Conservation (phyloP, 1,140 invertebrate species). For the Pogonomyrmex barbatus region DNA sequence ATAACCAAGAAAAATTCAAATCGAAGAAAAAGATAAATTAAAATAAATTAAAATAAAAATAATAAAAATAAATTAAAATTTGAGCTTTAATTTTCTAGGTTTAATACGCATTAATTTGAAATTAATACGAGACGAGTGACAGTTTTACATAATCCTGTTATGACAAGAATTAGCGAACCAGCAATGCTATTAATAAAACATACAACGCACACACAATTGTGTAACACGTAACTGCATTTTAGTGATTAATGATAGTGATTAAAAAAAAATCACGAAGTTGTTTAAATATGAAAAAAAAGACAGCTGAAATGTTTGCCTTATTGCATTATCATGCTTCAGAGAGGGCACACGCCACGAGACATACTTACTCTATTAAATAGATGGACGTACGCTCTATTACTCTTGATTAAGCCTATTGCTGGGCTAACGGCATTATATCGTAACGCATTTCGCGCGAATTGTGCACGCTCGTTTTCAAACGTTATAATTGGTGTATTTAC, state of each 20-base stretch:
- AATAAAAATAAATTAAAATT: neutral
- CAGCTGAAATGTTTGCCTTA: conserved; percentile 23
- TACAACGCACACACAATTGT: neutral
- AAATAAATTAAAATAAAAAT: neutral
- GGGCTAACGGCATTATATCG: conserved; percentile 71
- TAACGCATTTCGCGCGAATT: conserved; percentile 68
- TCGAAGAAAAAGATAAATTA: neutral
- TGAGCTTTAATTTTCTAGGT: neutral
- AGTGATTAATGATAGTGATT: conserved; percentile 33
- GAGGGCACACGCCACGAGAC: conserved; percentile 66
- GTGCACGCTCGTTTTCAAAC: conserved; percentile 47
- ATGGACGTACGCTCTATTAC: conserved; percentile 76
- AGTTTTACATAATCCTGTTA: conserved; percentile 40
- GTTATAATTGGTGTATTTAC: conserved; percentile 43
- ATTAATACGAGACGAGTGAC: conserved; percentile 4
- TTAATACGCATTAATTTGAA: conserved; percentile 18
- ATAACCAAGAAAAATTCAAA: neutral
- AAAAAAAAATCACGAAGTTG: conserved; percentile 9
- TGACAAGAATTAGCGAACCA: conserved; percentile 29
- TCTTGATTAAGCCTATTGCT: conserved; percentile 79
- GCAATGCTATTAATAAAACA: neutral
- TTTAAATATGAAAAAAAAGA: neutral
- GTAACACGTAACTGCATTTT: conserved; percentile 12
- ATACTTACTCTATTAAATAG: conserved; percentile 75
- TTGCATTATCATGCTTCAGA: conserved; percentile 56